Percentiles rank a stretch among this genome's conserved stretches.
phyloP scores from a whole-genome alignment of 2,797 vertebrate genomes.

The Gallinago nigripennis region DNA sequence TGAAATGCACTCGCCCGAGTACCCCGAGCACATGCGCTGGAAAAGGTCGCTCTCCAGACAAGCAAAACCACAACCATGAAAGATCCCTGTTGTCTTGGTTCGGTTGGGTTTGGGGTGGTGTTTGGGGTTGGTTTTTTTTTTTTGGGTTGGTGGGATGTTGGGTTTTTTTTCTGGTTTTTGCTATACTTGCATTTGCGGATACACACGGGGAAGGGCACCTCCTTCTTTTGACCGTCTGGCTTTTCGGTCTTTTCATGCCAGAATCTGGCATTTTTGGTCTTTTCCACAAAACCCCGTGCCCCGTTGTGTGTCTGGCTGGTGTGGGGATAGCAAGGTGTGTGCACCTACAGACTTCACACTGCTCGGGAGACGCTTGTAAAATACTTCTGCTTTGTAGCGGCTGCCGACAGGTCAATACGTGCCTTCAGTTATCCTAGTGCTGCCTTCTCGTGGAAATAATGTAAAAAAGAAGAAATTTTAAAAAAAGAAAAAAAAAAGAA shows the following conservation, averaged over 20 bases:
- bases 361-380: conserved; percentile 73
- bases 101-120: too few species aligned
- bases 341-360: conserved; percentile 36
- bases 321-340: conserved; percentile 58
- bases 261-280: not conserved
- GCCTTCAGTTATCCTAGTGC: conserved; percentile 61
- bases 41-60: conserved; percentile 84
- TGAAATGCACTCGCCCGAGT: conserved; percentile 77
- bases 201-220: conserved; percentile 35
- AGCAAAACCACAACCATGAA: conserved; percentile 77
- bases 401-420: conserved; percentile 38
- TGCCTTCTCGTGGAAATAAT: conserved; percentile 38
- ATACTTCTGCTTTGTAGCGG: conserved; percentile 63
- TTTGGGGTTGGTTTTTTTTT: too few species aligned
- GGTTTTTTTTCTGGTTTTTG: conserved; percentile 41
- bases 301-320: conserved; percentile 46
- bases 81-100: not conserved
- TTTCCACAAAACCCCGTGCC: not conserved
- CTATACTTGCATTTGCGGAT: conserved; percentile 68
- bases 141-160: not conserved
- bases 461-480: not conserved
- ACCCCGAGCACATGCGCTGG: conserved; percentile 80
- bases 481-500: not conserved
- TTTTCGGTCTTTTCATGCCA: conserved; percentile 17
- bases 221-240: not conserved